These are phyloP conservation scores for Eilema depressum DNA, from an alignment of 2,888 invertebrate genomes.

Conservation along the genomic window DNA sequence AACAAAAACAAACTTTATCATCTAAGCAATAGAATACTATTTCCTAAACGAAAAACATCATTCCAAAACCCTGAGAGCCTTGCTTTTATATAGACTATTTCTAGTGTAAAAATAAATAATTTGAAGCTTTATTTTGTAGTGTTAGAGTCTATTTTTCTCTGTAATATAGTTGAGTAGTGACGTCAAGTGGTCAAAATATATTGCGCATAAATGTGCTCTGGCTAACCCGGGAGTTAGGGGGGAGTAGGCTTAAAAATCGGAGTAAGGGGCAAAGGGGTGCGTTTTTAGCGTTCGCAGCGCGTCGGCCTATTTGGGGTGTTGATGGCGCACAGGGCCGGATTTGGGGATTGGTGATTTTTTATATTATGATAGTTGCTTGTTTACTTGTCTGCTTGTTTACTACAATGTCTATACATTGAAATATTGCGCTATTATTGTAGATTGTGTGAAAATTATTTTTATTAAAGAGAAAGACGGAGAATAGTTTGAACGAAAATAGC, in stretches of 20 bases:
- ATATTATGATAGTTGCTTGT: too few relatives aligned
- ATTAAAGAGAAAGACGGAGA: too few relatives aligned
- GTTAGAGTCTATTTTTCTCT: constrained; percentile 60
- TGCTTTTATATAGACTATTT: constrained; percentile 79
- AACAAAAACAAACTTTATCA: constrained; percentile 63
- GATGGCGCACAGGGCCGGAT: constrained; percentile 76
- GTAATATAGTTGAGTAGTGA: constrained; percentile 55
- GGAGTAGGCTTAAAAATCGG: constrained; percentile 86
- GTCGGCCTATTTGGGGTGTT: constrained; percentile 86
- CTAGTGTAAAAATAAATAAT: constrained; percentile 37
- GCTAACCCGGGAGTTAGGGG: constrained; percentile 86
- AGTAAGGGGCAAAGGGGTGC: constrained; percentile 81
- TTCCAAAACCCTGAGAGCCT: constrained; percentile 76
- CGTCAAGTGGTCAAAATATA: constrained; percentile 85
- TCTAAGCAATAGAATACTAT: constrained; percentile 66
- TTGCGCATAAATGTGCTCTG: constrained; percentile 87
- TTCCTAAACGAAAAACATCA: constrained; percentile 66
- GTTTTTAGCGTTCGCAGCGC: constrained; percentile 86
- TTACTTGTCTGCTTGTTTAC: too few relatives aligned
- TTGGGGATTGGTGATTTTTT: constrained; percentile 27
- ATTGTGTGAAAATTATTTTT: too few relatives aligned
- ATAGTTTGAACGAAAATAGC: too few relatives aligned
- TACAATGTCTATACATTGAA: too few relatives aligned
- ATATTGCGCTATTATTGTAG: too few relatives aligned
- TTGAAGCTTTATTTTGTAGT: constrained; percentile 34